A percentile compares a stretch with the other conserved stretches of the same genome.
These are phyloP conservation scores for Thaumetopoea pityocampa DNA, from an alignment of 1,140 invertebrate genomes.

Conservation along the genomic window DNA sequence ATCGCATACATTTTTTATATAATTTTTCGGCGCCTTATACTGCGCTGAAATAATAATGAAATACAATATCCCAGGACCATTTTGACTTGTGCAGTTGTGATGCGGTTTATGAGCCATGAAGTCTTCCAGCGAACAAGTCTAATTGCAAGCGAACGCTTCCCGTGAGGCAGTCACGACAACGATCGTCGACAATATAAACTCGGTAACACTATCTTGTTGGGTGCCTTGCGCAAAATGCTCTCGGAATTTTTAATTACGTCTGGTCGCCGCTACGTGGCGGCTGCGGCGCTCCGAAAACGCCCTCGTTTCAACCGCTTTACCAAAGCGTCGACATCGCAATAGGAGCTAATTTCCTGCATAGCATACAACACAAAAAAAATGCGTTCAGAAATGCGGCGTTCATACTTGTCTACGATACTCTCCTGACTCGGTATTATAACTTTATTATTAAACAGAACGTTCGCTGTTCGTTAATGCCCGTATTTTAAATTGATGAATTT, in stretches of 20 bases:
- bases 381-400: constrained; percentile 57
- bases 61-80: constrained; percentile 17
- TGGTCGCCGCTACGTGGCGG: constrained; percentile 61
- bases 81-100: constrained; percentile 4
- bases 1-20: no score
- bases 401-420: constrained; percentile 29
- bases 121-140: constrained; percentile 64
- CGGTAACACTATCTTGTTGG: constrained; percentile 70
- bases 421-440: constrained; percentile 27
- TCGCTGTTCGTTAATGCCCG: no score
- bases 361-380: constrained; percentile 63
- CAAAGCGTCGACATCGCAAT: constrained; percentile 72
- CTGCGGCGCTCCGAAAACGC: constrained; percentile 58
- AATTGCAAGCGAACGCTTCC: constrained; percentile 70
- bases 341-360: constrained; percentile 75
- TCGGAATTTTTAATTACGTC: constrained; percentile 75
- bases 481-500: no score
- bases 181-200: constrained; percentile 57
- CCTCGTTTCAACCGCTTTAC: constrained; percentile 68
- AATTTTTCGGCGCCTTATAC: no score
- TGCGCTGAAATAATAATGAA: constrained; percentile 1
- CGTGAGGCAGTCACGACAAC: constrained; percentile 65
- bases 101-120: constrained; percentile 41
- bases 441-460: constrained; percentile 33
- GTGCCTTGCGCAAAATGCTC: constrained; percentile 67